Percentiles rank a stretch among this genome's conserved stretches.
These are phyloP conservation scores for Lepus townsendii DNA, from an alignment of 2,797 vertebrate species.

Conservation along the genomic window DNA sequence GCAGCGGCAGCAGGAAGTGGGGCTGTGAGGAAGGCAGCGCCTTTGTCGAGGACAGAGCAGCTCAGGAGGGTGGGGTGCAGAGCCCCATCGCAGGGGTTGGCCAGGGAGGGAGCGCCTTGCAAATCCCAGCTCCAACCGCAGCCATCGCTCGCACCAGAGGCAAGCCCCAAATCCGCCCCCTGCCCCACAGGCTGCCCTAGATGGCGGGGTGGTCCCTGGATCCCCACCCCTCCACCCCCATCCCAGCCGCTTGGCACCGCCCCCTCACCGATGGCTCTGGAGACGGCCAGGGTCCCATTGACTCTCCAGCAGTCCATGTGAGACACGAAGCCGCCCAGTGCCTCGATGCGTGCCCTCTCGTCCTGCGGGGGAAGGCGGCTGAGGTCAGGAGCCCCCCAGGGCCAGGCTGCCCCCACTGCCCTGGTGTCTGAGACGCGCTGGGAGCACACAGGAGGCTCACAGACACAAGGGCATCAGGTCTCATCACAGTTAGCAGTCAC, in stretches of 20 bases:
- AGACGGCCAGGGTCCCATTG: slow-evolving; percentile 97
- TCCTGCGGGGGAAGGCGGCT: slow-evolving; percentile 86
- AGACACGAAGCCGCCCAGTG: slow-evolving; percentile 95
- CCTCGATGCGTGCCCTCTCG: slow-evolving; percentile 95
- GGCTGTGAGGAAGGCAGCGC: not conserved
- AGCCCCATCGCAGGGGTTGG: rapidly evolving
- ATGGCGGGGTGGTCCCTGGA: no score
- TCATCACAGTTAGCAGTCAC: not conserved
- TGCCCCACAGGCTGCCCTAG: no score
- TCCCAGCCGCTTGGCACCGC: rapidly evolving
- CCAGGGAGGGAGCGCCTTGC: not conserved
- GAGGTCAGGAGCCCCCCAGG: not conserved
- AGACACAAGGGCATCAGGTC: not conserved
- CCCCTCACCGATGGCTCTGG: slow-evolving; percentile 97
- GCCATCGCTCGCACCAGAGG: no score
- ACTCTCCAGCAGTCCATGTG: slow-evolving; percentile 98
- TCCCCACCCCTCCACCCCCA: no score
- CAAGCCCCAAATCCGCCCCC: no score
- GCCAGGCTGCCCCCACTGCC: no score
- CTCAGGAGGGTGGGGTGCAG: not conserved
- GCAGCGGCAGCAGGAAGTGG: not conserved
- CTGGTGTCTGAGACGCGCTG: not conserved
- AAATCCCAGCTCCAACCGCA: no score
- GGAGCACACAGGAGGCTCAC: not conserved
- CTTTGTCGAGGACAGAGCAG: not conserved